Conservation (phyloP, 30 jellyfish, hydroid and myxozoan species). For the Cassiopea andromeda region DNA sequence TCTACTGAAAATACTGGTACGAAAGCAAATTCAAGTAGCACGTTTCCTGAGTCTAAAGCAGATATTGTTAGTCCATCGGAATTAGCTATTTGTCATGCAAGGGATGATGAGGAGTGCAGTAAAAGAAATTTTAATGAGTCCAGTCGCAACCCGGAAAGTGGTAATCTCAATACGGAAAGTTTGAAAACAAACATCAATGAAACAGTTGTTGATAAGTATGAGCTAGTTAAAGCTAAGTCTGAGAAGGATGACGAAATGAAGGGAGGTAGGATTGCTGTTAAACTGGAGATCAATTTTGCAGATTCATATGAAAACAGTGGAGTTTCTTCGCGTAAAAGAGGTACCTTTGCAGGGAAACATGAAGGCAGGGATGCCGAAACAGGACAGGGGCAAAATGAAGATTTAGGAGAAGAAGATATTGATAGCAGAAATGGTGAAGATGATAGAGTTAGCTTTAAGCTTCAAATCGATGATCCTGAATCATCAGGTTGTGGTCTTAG, state of each 20-base stretch:
- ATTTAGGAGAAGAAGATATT: neutral
- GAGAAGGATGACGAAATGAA: constrained; percentile 21
- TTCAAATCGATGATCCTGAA: constrained; percentile 9
- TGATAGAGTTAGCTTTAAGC: constrained; percentile 15
- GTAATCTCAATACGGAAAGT: neutral
- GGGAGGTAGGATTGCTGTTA: constrained; percentile 33
- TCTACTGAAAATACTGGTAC: neutral
- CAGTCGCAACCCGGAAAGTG: neutral
- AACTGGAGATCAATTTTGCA: constrained; percentile 27
- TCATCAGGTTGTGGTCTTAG: neutral
- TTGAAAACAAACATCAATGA: neutral
- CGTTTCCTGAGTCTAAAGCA: neutral
- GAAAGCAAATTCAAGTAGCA: neutral
- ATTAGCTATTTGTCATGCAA: neutral
- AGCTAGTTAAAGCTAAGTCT: neutral
- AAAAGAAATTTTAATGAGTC: neutral
- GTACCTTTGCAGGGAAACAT: neutral
- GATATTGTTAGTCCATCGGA: neutral
- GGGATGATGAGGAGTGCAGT: neutral
- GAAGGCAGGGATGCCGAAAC: neutral
- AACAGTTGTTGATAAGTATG: neutral
- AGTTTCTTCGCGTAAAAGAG: neutral
- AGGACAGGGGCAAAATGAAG: neutral
- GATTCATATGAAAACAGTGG: constrained; percentile 10
- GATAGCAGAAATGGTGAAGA: neutral